These are phyloP conservation scores for Sthenelais limicola DNA, from an alignment of 2,888 invertebrate genomes.

Conservation along the genomic window DNA sequence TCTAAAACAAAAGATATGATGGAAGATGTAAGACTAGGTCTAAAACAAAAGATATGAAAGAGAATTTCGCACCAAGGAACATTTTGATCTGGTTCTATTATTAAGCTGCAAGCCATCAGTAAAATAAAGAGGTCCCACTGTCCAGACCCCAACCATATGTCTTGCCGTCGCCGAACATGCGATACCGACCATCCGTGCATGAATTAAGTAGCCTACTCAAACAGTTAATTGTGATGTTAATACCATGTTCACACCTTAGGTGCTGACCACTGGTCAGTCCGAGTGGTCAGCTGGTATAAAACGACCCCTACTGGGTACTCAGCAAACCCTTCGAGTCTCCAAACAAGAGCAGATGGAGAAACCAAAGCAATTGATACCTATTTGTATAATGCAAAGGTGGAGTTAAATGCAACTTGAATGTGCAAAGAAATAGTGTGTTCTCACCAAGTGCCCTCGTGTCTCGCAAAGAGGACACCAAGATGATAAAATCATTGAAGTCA, in stretches of 20 bases:
- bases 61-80: neutral
- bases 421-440: too few relatives aligned
- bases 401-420: too few relatives aligned
- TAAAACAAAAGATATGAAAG: neutral
- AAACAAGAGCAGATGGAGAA: too few relatives aligned
- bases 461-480: too few relatives aligned
- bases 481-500: too few relatives aligned
- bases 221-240: slow-evolving; percentile 38
- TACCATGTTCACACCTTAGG: slow-evolving; percentile 33
- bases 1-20: too few relatives aligned
- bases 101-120: neutral
- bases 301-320: too few relatives aligned
- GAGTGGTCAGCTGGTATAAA: slow-evolving; percentile 13
- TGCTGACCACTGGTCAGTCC: slow-evolving; percentile 23
- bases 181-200: neutral
- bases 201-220: neutral
- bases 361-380: too few relatives aligned
- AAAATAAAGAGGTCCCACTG: neutral
- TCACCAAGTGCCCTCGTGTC: too few relatives aligned
- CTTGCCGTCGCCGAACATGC: slow-evolving; percentile 2
- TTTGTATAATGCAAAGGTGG: too few relatives aligned
- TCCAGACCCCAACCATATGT: neutral
- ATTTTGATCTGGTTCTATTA: neutral
- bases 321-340: too few relatives aligned
- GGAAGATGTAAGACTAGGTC: too few relatives aligned